Percentiles rank a stretch among this genome's conserved stretches.
Conservation (phyloP, 1,140 invertebrate species). For the Aphidius gifuensis region DNA sequence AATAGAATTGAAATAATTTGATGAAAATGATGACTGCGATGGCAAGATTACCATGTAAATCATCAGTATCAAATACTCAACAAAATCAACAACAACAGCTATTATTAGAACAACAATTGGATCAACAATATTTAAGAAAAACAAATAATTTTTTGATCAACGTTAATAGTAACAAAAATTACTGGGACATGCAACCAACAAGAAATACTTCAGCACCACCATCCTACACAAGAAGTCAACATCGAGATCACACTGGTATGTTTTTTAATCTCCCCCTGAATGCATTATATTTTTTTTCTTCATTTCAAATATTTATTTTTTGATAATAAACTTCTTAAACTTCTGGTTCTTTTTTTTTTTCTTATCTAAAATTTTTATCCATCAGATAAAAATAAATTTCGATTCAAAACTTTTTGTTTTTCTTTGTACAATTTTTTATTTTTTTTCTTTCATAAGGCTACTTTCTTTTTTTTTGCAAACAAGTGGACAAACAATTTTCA, state of each 20-base stretch:
- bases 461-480: too few species aligned
- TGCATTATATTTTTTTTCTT: conserved; percentile 3
- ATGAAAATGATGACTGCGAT: conserved; percentile 54
- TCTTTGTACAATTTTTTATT: too few species aligned
- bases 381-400: too few species aligned
- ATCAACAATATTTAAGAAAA: conserved; percentile 42
- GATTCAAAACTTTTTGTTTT: too few species aligned
- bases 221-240: conserved; percentile 43
- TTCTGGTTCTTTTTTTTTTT: conserved; percentile 3
- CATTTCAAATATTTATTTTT: neutral
- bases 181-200: conserved; percentile 49
- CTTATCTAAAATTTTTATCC: neutral
- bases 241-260: conserved; percentile 47
- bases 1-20: too few species aligned
- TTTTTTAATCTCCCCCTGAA: neutral
- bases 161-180: conserved; percentile 31
- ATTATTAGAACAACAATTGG: conserved; percentile 14
- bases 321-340: neutral
- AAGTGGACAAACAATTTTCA: too few species aligned
- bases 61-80: conserved; percentile 41
- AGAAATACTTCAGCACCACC: conserved; percentile 36
- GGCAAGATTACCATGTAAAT: conserved; percentile 52
- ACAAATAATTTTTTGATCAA: conserved; percentile 16
- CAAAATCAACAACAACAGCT: conserved; percentile 34
- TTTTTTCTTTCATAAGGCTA: too few species aligned